Base-by-base conservation (phyloP, 2,888 invertebrate species). In the Ochlodes sylvanus region DNA sequence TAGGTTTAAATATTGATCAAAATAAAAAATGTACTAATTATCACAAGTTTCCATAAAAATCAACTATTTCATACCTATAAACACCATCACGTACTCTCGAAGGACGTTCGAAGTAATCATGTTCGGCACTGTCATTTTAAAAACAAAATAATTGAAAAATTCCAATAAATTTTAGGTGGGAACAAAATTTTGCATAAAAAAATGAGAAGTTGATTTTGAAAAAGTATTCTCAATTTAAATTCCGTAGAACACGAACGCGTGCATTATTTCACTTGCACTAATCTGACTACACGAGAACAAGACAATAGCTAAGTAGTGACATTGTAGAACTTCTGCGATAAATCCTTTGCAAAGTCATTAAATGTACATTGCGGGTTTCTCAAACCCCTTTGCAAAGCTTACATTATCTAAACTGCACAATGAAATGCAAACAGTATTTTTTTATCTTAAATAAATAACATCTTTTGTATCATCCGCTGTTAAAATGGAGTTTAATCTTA, bases 31-130 rank as follows among this genome's bases (percentile, higher is more conserved):
- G 5, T 27, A 4, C 2, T 27, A 27, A 27, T 27, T 27, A 2
- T 27, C 27, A 27, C 27, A 27, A 27, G 27, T 27, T 5, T 27
- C 27, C 27, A 27, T 27, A 27, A 27, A 27, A 27, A 27, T 5
- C 2, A 19, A 50, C 9, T 50, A 19, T 50, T 19, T 72, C 72
- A 68, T 72, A 83, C 82, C 81, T 42, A 72, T 70, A 60, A 82
- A 75, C 34, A 82, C 80, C 14, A 78, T 71, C 5, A 73, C 70
- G 73, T 81, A 83, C 57, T 83, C 82, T 50, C 81, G 71, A n/a
- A 83, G 32, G 14, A 79, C 60, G 9, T 79, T 75, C 12, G 75
- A 69, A 2, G 68, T 52, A 9, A 75, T 32, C 44, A 57, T 63
- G 1, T 32, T 17, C 3, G 42, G 17, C 15, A 71, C 21, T 69